phyloP scores from a whole-genome alignment of 1,140 invertebrate species.

The Drosophila ambigua region DNA sequence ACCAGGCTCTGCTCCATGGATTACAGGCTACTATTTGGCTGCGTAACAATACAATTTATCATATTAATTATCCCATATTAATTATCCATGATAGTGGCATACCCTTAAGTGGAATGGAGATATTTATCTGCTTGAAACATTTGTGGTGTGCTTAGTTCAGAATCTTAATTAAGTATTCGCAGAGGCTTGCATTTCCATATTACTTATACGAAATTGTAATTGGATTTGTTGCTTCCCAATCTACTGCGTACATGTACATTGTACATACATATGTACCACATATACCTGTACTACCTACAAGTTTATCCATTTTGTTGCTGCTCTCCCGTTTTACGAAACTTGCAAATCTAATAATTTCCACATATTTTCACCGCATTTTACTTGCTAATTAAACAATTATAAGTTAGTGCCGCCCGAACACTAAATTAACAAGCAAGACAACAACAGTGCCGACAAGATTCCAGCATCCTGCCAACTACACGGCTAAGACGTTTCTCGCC shows the following conservation, averaged over 20 bases:
- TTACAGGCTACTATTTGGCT: too few relatives aligned
- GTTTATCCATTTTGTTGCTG: background rate
- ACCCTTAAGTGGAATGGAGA: too few relatives aligned
- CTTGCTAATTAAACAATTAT: slow-evolving; percentile 81
- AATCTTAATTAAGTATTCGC: slow-evolving; percentile 7
- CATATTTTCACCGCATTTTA: slow-evolving; percentile 75
- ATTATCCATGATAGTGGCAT: too few relatives aligned
- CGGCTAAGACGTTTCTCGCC: slow-evolving; percentile 38
- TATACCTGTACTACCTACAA: background rate
- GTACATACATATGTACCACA: background rate
- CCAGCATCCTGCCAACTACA: slow-evolving; percentile 8
- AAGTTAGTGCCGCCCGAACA: slow-evolving; percentile 60
- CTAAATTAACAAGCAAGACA: slow-evolving; percentile 65
- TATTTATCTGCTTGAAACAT: background rate
- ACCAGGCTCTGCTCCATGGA: too few relatives aligned
- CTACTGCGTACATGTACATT: too few relatives aligned
- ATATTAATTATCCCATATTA: too few relatives aligned
- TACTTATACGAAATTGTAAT: background rate
- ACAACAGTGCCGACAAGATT: slow-evolving; percentile 20
- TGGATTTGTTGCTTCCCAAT: too few relatives aligned
- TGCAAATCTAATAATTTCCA: slow-evolving; percentile 68
- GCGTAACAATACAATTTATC: too few relatives aligned
- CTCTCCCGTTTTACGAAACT: background rate
- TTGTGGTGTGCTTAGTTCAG: background rate
- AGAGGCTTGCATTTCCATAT: background rate